Percentiles rank a stretch among this genome's conserved stretches.
Evolutionary conservation across 2,113 vertebrate genomes (phyloP).

Genomic region (Elephas maximus): DNA sequence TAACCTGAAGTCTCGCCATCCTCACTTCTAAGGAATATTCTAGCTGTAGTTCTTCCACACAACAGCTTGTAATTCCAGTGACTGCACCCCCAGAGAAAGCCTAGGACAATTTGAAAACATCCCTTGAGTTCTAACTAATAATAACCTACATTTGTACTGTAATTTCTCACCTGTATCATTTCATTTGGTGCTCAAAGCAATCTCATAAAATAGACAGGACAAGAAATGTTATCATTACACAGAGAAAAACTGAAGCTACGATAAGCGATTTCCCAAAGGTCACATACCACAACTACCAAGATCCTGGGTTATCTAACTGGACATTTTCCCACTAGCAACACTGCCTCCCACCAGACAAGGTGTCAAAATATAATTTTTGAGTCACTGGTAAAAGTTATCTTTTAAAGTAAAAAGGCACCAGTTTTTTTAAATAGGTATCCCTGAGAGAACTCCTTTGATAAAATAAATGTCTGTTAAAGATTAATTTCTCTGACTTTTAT

Average conservation of each 20-base stretch:
- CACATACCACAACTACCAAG: slow-evolving; percentile 32
- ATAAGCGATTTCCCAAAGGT: slow-evolving; percentile 51
- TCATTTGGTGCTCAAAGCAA: slow-evolving; percentile 7
- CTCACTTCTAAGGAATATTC: not conserved
- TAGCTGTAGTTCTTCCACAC: not conserved
- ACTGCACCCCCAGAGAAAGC: not conserved
- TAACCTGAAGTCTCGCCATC: not conserved
- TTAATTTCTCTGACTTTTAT: slow-evolving; percentile 17
- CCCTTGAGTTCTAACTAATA: not conserved
- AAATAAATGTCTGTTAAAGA: not conserved
- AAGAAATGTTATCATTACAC: not conserved
- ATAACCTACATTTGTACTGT: not conserved
- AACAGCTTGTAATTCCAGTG: not conserved
- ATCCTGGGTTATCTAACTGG: not conserved
- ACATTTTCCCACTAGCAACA: not conserved
- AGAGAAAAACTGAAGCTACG: slow-evolving; percentile 28
- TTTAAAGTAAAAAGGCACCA: not conserved
- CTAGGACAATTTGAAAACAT: not conserved
- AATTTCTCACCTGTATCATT: not conserved
- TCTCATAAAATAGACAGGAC: not conserved
- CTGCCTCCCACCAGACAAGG: not conserved
- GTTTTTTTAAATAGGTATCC: not conserved
- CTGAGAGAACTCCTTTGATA: slow-evolving; percentile 37
- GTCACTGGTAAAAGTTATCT: slow-evolving; percentile 19
- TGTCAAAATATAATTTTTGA: slow-evolving; percentile 39